These are phyloP conservation scores for Channallabes apus DNA, from an alignment of 2,797 vertebrate genomes.

Conservation along the genomic window DNA sequence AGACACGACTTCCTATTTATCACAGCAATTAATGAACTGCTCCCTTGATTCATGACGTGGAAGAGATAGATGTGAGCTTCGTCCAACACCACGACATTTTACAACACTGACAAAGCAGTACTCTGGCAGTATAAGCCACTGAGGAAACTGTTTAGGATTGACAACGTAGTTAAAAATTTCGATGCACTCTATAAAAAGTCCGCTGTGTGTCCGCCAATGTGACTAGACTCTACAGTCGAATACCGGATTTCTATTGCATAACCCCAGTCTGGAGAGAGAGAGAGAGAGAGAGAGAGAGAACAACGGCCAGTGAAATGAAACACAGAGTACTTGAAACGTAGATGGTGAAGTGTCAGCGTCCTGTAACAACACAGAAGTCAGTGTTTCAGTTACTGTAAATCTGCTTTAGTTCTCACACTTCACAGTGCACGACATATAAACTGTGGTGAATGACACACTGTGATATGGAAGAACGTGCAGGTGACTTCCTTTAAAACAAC, in stretches of 20 bases:
- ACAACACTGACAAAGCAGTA: neutral
- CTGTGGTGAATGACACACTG: conserved; percentile 34
- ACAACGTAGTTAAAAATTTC: neutral
- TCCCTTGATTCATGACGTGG: neutral
- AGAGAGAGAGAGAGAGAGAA: too few relatives aligned
- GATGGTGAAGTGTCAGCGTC: conserved; percentile 22
- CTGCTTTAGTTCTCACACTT: conserved; percentile 30
- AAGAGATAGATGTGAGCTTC: neutral
- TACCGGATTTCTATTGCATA: neutral
- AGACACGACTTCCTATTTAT: neutral
- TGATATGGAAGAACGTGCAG: conserved; percentile 27
- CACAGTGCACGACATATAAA: neutral
- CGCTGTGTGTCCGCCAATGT: too few relatives aligned
- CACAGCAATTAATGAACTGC: neutral
- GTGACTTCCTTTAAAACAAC: conserved; percentile 34
- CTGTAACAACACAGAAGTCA: conserved; percentile 38
- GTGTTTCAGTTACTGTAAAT: conserved; percentile 35
- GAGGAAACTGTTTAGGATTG: neutral
- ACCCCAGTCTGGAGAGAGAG: neutral
- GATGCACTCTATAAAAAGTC: neutral
- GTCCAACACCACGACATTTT: neutral
- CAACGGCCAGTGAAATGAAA: neutral
- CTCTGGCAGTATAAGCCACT: neutral
- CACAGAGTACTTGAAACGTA: neutral
- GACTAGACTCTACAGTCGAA: neutral